These are phyloP conservation scores for Xestia ashworthii DNA, from an alignment of 2,888 invertebrate species.

Conservation along the genomic window DNA sequence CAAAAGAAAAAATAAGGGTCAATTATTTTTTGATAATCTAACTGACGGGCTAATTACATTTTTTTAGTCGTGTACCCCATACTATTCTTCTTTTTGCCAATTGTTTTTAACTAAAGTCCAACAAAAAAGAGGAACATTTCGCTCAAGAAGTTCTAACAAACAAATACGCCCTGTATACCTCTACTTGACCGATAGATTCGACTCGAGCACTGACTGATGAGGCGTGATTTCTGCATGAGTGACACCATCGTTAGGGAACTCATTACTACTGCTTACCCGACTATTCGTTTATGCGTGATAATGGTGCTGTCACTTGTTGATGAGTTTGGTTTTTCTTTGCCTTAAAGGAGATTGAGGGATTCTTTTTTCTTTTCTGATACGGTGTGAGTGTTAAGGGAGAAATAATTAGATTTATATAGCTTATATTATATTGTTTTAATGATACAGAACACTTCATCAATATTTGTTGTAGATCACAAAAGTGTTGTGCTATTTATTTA, in stretches of 20 bases:
- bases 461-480: not conserved
- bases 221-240: constrained; percentile 62
- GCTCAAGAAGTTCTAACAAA: constrained; percentile 31
- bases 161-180: constrained; percentile 41
- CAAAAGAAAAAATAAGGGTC: too few relatives aligned
- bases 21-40: too few relatives aligned
- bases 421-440: not conserved
- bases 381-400: not conserved
- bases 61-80: too few relatives aligned
- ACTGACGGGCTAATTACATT: too few relatives aligned
- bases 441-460: not conserved
- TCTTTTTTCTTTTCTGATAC: not conserved
- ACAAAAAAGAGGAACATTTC: not conserved
- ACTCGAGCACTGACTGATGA: constrained; percentile 57
- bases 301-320: constrained; percentile 41
- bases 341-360: not conserved
- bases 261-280: constrained; percentile 52
- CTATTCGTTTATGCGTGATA: constrained; percentile 48
- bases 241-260: constrained; percentile 54
- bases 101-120: not conserved
- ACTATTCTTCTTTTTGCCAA: not conserved
- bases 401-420: not conserved
- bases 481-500: not conserved
- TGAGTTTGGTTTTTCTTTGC: constrained; percentile 14
- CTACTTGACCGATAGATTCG: constrained; percentile 32